A percentile compares a stretch with the other conserved stretches of the same genome.
These are phyloP conservation scores for Scomber japonicus DNA, from an alignment of 2,113 vertebrate genomes.

Conservation along the genomic window DNA sequence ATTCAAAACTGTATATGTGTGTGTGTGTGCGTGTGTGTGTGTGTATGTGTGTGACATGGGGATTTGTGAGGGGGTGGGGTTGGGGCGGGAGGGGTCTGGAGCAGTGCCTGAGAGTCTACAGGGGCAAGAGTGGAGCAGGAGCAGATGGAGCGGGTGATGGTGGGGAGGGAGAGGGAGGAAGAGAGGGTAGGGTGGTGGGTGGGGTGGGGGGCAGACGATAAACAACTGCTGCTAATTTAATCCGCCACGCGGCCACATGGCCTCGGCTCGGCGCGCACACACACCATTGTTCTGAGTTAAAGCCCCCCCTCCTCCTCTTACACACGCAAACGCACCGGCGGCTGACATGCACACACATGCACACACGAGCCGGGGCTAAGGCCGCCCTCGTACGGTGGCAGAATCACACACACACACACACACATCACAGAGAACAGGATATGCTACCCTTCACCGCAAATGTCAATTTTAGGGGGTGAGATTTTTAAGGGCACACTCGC, in stretches of 20 bases:
- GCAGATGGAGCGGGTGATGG: conserved; percentile 87
- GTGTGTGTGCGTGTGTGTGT: conserved; percentile 24
- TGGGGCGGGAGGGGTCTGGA: conserved; percentile 78
- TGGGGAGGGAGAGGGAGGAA: conserved; percentile 70
- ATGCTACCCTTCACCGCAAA: neutral
- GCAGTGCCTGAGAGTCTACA: conserved; percentile 78
- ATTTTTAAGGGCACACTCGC: conserved; percentile 2
- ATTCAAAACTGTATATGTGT: conserved; percentile 56
- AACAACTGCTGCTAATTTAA: conserved; percentile 86
- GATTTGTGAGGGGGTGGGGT: conserved; percentile 58
- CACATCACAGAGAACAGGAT: conserved; percentile 1
- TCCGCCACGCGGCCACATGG: conserved; percentile 75
- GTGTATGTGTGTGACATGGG: conserved; percentile 28
- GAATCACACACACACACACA: neutral
- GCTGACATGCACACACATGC: conserved; percentile 56
- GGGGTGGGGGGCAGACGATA: conserved; percentile 86
- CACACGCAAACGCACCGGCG: no score
- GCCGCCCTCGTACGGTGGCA: conserved; percentile 10
- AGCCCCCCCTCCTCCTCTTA: conserved; percentile 44
- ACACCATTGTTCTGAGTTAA: conserved; percentile 70
- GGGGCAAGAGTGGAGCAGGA: conserved; percentile 67
- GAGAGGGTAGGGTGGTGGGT: conserved; percentile 2
- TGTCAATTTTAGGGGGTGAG: neutral
- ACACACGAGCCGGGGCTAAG: conserved; percentile 29
- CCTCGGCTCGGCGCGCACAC: conserved; percentile 53